These are phyloP conservation scores for Cygnus atratus DNA, from an alignment of 2,113 vertebrate genomes.

Conservation along the genomic window DNA sequence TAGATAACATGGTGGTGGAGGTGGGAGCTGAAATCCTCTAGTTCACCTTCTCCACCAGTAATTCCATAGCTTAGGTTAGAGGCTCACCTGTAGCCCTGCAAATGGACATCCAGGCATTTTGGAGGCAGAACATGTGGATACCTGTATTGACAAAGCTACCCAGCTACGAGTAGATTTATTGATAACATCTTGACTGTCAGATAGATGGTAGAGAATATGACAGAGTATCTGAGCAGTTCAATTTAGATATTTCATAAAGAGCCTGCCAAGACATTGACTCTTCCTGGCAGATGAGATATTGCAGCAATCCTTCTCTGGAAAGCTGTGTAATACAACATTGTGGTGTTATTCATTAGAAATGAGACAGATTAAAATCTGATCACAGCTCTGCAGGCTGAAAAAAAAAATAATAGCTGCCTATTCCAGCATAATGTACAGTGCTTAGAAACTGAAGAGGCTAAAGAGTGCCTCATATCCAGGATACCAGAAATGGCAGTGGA, in stretches of 20 bases:
- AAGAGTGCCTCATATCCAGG: neutral
- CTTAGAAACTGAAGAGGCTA: conserved; percentile 6
- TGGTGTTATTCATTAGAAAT: conserved; percentile 54
- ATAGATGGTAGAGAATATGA: neutral
- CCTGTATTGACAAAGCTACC: neutral
- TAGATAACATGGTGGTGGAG: neutral
- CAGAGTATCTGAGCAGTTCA: conserved; percentile 2
- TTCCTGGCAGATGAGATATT: conserved; percentile 44
- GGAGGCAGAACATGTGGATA: neutral
- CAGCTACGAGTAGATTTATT: neutral
- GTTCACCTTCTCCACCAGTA: neutral
- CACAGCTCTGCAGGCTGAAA: neutral
- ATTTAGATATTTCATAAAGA: conserved; percentile 40
- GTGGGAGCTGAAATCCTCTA: neutral
- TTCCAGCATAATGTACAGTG: conserved; percentile 2
- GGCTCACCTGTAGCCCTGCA: neutral
- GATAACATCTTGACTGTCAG: conserved; percentile 12
- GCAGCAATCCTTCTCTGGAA: conserved; percentile 38
- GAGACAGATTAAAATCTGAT: conserved; percentile 47
- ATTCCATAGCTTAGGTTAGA: neutral
- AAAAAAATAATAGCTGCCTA: neutral
- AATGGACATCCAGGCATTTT: neutral
- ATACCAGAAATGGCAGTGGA: neutral
- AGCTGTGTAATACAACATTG: conserved; percentile 4
- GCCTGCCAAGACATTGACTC: conserved; percentile 38